A percentile compares a stretch with the other conserved stretches of the same genome.
Conservation (phyloP, 2,113 vertebrate species). For the Macrotis lagotis region DNA sequence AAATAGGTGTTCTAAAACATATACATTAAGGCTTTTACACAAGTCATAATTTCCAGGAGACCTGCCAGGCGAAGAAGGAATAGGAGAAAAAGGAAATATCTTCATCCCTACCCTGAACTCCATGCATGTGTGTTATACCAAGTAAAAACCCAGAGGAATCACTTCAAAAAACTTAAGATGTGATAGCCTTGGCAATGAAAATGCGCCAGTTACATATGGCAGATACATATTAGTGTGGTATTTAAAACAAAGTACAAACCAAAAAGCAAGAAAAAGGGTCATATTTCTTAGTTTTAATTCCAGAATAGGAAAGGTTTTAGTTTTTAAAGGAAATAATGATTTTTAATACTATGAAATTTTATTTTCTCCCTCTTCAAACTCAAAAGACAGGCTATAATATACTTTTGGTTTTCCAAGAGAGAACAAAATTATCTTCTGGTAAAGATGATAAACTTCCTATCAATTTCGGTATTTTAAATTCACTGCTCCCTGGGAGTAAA, state of each 20-base stretch:
- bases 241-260: neutral
- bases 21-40: constrained; percentile 77
- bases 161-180: neutral
- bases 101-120: neutral
- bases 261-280: neutral
- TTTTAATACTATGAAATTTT: neutral
- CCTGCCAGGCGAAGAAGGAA: neutral
- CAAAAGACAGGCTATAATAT: neutral
- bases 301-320: neutral
- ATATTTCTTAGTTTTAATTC: neutral
- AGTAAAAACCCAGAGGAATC: neutral
- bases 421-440: neutral
- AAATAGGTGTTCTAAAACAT: constrained; percentile 89
- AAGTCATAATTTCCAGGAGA: neutral
- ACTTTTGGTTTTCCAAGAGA: neutral
- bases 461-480: neutral
- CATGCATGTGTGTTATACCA: neutral
- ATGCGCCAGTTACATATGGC: neutral
- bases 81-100: neutral
- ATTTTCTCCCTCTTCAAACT: neutral
- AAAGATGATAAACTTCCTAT: neutral
- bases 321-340: neutral
- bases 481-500: neutral
- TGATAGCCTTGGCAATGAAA: neutral
- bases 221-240: neutral